Evolutionary conservation across 2,797 vertebrate genomes (phyloP).

Genomic region (Vireo griseus): DNA sequence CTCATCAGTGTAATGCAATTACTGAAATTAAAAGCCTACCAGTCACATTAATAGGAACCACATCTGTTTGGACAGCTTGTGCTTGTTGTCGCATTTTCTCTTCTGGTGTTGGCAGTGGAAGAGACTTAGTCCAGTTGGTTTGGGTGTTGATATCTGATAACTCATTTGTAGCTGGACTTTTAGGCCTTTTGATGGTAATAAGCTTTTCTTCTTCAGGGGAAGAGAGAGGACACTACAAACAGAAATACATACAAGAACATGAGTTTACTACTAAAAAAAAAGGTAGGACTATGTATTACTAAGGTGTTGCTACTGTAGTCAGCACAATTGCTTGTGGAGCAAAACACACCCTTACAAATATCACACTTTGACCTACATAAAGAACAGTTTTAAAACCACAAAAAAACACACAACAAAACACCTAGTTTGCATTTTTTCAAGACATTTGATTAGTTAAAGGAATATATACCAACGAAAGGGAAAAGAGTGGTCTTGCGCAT

Average conservation of each 20-base stretch:
- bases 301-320: not conserved
- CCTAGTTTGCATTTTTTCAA: not conserved
- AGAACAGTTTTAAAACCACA: not conserved
- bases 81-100: conserved; percentile 95
- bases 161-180: conserved; percentile 77
- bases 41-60: conserved; percentile 94
- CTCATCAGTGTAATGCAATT: not conserved
- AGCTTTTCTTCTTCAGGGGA: conserved; percentile 77
- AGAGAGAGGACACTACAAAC: conserved; percentile 68
- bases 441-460: not conserved
- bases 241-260: not conserved
- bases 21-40: conserved; percentile 76
- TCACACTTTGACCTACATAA: not conserved
- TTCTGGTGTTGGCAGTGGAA: conserved; percentile 90
- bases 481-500: not conserved
- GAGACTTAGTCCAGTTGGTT: conserved; percentile 81
- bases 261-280: not conserved
- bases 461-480: not conserved
- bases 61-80: conserved; percentile 87
- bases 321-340: not conserved
- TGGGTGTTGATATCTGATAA: conserved; percentile 79
- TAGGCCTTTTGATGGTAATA: conserved; percentile 80
- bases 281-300: not conserved
- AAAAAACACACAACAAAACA: not conserved
- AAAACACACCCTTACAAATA: not conserved